Evolutionary conservation across 2,888 invertebrate genomes (phyloP).

Genomic region (Nomada goodeniana): DNA sequence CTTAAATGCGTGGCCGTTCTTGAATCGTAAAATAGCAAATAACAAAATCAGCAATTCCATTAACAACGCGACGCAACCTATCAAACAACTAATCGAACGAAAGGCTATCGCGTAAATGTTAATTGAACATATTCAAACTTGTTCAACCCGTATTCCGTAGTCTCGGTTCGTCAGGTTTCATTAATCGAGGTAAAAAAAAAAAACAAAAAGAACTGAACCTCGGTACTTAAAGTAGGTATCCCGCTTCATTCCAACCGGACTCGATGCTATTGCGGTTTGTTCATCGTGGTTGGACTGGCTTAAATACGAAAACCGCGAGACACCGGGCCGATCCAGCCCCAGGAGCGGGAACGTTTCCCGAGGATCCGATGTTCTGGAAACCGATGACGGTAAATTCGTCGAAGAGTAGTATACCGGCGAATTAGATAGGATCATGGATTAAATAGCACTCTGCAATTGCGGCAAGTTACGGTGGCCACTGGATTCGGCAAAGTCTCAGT

Average conservation of each 20-base stretch:
- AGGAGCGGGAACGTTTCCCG: not conserved
- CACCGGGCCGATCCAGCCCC: not conserved
- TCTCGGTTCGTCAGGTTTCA: conserved; percentile 18
- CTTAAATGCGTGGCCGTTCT: too few species aligned
- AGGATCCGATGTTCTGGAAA: not conserved
- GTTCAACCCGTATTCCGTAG: conserved; percentile 28
- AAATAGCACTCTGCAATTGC: conserved; percentile 49
- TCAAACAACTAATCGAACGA: too few species aligned
- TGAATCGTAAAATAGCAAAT: too few species aligned
- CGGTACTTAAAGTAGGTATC: not conserved
- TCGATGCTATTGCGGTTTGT: conserved; percentile 18
- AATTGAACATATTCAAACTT: not conserved
- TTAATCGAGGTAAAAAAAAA: conserved; percentile 36
- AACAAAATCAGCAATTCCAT: too few species aligned
- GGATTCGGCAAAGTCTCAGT: conserved; percentile 27
- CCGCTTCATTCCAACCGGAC: conserved; percentile 37
- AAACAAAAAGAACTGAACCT: not conserved
- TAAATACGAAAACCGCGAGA: conserved; percentile 35
- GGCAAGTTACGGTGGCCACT: conserved; percentile 33
- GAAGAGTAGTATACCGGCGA: conserved; percentile 14
- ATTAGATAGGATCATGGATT: conserved; percentile 44
- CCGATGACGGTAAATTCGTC: conserved; percentile 49
- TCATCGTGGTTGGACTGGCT: conserved; percentile 14
- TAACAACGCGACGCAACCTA: too few species aligned
- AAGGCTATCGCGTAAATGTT: not conserved